These are phyloP conservation scores for Siniperca scherzeri DNA, from an alignment of 2,797 vertebrate genomes.

Conservation along the genomic window DNA sequence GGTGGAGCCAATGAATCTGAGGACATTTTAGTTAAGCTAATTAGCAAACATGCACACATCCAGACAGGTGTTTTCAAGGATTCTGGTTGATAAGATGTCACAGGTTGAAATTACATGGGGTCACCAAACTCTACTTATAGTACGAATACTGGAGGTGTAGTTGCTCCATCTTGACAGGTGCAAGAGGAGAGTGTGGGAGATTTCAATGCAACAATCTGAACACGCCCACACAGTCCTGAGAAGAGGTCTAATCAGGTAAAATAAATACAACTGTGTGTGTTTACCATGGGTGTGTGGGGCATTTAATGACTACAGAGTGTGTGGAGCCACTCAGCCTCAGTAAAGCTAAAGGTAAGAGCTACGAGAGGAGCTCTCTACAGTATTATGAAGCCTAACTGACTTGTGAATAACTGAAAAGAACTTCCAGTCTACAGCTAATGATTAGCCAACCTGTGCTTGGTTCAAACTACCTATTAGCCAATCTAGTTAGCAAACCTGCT, in stretches of 20 bases:
- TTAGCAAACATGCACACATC: neutral
- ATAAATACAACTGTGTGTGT: neutral
- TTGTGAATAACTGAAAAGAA: neutral
- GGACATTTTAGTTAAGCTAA: neutral
- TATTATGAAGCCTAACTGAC: neutral
- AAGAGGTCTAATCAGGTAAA: neutral
- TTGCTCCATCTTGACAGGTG: neutral
- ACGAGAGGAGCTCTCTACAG: neutral
- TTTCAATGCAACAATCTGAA: neutral
- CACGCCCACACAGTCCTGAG: slow-evolving; percentile 1
- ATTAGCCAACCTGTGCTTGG: neutral
- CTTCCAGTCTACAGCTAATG: neutral
- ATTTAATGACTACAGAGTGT: neutral
- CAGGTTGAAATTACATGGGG: neutral
- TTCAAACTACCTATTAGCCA: neutral
- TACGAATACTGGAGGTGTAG: neutral
- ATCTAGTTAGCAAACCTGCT: no score
- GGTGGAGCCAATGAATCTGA: neutral
- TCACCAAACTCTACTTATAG: neutral
- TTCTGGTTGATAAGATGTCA: neutral
- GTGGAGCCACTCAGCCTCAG: no score
- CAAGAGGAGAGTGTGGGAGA: neutral
- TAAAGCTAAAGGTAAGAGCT: neutral
- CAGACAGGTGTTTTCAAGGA: slow-evolving; percentile 10
- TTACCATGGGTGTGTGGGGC: no score